A percentile compares a stretch with the other conserved stretches of the same genome.
These are phyloP conservation scores for Dorcus parallelipipedus DNA, from an alignment of 2,888 invertebrate genomes.

Conservation along the genomic window DNA sequence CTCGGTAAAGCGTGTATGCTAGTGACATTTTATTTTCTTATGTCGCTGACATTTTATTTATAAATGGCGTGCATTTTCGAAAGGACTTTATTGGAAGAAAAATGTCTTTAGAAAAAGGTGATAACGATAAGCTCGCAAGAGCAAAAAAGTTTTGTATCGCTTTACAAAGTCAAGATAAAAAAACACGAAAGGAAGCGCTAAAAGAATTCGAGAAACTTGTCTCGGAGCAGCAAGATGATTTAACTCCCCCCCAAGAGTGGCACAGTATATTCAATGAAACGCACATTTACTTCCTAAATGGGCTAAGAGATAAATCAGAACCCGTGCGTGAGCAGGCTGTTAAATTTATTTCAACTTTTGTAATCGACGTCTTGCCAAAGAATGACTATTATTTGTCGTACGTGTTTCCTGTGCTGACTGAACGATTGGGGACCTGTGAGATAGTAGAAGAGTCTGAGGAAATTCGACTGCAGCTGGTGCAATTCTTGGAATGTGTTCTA, in stretches of 20 bases:
- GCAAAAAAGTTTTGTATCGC: constrained; percentile 37
- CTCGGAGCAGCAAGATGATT: constrained; percentile 42
- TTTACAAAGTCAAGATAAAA: constrained; percentile 61
- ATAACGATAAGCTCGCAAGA: constrained; percentile 17
- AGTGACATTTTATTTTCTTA: no score
- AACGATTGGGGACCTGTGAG: constrained; percentile 75
- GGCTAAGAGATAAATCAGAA: constrained; percentile 59
- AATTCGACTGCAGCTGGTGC: constrained; percentile 67
- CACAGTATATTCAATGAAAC: constrained; percentile 46
- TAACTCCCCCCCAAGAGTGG: constrained; percentile 46
- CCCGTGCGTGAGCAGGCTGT: constrained; percentile 60
- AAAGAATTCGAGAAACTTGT: constrained; percentile 54
- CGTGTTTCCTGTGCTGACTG: constrained; percentile 70
- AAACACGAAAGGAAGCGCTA: constrained; percentile 55
- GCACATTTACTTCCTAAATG: constrained; percentile 49
- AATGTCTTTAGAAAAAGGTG: constrained; percentile 13
- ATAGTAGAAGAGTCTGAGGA: constrained; percentile 75
- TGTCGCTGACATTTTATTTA: neutral
- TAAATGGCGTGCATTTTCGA: neutral
- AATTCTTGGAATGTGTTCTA: constrained; percentile 65
- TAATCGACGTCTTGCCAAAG: constrained; percentile 55
- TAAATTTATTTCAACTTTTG: constrained; percentile 55
- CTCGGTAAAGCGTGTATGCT: no score
- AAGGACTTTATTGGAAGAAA: neutral
- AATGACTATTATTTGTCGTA: constrained; percentile 73